Conservation (phyloP, 2,113 vertebrate species). For the Anhinga rufa region DNA sequence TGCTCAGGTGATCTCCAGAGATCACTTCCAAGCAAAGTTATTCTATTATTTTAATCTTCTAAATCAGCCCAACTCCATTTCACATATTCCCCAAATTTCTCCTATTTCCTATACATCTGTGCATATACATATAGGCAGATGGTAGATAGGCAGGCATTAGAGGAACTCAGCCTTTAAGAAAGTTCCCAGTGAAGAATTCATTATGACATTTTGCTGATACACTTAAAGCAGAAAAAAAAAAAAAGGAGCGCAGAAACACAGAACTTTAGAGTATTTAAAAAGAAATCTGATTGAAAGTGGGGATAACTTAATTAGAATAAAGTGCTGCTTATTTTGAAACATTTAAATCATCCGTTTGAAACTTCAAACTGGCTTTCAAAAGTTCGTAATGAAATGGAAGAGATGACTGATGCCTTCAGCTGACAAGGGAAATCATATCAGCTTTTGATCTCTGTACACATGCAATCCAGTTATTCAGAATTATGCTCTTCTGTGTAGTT, state of each 20-base stretch:
- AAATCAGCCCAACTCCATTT: not conserved
- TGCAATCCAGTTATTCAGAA: not conserved
- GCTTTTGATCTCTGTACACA: not conserved
- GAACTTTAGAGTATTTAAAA: not conserved
- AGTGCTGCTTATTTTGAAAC: not conserved
- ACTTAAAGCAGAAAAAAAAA: not conserved
- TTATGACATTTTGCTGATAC: not conserved
- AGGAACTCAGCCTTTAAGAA: not conserved
- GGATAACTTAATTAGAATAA: not conserved
- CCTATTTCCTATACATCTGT: not conserved
- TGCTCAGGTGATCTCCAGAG: not conserved
- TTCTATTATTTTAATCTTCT: not conserved
- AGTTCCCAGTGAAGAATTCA: not conserved
- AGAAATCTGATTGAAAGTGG: not conserved
- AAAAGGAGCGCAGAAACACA: not conserved
- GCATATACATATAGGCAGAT: not conserved
- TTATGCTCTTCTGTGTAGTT: not conserved
- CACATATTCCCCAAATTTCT: not conserved
- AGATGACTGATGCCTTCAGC: not conserved
- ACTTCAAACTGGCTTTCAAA: not conserved
- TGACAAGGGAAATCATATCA: conserved; percentile 8
- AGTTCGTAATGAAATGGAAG: not conserved
- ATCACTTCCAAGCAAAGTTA: not conserved
- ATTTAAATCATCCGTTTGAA: not conserved
- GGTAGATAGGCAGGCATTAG: not conserved